A percentile compares a stretch with the other conserved stretches of the same genome.
Conservation (phyloP, 2,888 invertebrate genomes). For the Eumerus sabulonum region DNA sequence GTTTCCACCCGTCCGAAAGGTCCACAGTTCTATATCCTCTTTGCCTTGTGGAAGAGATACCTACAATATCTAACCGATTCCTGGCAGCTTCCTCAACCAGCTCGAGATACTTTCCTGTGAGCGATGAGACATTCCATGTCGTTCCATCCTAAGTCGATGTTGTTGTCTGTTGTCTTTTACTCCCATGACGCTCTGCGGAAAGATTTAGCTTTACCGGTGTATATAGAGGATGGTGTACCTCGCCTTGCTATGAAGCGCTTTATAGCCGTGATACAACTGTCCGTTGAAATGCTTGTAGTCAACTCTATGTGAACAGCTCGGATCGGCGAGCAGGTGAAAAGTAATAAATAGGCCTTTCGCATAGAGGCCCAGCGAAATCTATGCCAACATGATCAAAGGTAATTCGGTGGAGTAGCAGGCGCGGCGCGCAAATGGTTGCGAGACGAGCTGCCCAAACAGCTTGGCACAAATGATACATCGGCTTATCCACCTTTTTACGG, state of each 20-base stretch:
- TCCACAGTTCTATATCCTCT: too few relatives aligned
- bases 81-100: too few relatives aligned
- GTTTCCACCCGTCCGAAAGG: too few relatives aligned
- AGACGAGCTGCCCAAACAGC: conserved; percentile 14
- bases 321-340: conserved; percentile 32
- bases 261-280: conserved; percentile 4
- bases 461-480: too few relatives aligned
- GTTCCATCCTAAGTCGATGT: not conserved
- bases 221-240: conserved; percentile 15
- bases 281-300: conserved; percentile 2
- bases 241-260: conserved; percentile 10
- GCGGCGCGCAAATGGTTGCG: too few relatives aligned
- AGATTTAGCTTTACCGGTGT: conserved; percentile 10
- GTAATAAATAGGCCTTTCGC: conserved; percentile 20
- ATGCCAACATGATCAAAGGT: conserved; percentile 4
- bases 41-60: too few relatives aligned
- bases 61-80: too few relatives aligned
- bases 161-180: too few relatives aligned
- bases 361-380: conserved; percentile 1
- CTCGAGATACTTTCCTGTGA: too few relatives aligned
- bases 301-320: conserved; percentile 35
- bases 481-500: too few relatives aligned
- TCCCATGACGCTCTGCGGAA: conserved; percentile 16
- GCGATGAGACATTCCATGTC: conserved; percentile 16
- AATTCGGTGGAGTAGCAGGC: conserved; percentile 1